phyloP scores from a whole-genome alignment of 1,140 invertebrate species.

The Drosophila parvula region DNA sequence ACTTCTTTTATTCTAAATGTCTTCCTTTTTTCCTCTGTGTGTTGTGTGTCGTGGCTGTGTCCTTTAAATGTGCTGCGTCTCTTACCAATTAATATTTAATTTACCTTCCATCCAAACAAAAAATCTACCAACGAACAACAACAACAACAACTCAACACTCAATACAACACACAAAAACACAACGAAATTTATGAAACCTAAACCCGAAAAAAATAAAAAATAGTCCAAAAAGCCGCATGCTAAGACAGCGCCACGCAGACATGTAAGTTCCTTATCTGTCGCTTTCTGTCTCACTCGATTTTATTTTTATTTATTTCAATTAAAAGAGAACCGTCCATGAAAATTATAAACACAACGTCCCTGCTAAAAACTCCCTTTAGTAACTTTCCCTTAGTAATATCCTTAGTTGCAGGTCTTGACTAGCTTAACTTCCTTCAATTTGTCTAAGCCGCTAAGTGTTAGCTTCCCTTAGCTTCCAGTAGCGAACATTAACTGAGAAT shows the following conservation, averaged over 20 bases:
- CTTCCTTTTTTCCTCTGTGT: slow-evolving; percentile 6
- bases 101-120: slow-evolving; percentile 36
- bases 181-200: not conserved
- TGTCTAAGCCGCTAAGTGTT: not conserved
- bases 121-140: slow-evolving; percentile 21
- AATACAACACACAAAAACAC: slow-evolving; percentile 8
- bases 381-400: slow-evolving; percentile 10
- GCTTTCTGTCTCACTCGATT: not conserved
- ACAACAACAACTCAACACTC: slow-evolving; percentile 25
- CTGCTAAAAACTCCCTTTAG: not conserved
- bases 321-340: not conserved
- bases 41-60: slow-evolving; percentile 27
- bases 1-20: not conserved
- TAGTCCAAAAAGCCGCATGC: slow-evolving; percentile 74
- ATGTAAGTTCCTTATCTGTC: slow-evolving; percentile 68
- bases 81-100: slow-evolving; percentile 40
- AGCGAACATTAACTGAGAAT: not conserved
- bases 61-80: slow-evolving; percentile 39
- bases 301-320: slow-evolving; percentile 1
- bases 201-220: slow-evolving; percentile 30
- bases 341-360: not conserved
- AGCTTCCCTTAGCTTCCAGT: slow-evolving; percentile 1
- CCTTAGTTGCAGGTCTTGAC: slow-evolving; percentile 23
- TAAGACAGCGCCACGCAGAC: slow-evolving; percentile 73
- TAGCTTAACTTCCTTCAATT: slow-evolving; percentile 9